phyloP scores from a whole-genome alignment of 2,113 vertebrate genomes.

The Menidia beryllina region DNA sequence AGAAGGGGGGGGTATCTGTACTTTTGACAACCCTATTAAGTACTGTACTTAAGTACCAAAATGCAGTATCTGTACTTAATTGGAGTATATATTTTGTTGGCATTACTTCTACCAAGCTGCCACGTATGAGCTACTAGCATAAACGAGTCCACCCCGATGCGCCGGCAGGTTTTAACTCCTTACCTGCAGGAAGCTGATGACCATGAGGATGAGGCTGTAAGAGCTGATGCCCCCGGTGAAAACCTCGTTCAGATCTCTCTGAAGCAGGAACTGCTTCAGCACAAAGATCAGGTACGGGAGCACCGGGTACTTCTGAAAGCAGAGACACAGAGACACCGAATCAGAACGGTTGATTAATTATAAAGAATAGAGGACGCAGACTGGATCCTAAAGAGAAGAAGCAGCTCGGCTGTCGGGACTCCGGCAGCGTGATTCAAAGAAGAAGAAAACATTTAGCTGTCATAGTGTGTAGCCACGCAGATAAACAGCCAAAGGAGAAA shows the following conservation, averaged over 20 bases:
- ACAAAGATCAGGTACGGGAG: slow-evolving; percentile 88
- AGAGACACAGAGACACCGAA: slow-evolving; percentile 6
- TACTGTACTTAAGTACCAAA: too few species aligned
- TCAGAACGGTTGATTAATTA: not conserved
- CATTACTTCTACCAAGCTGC: not conserved
- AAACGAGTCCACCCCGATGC: not conserved
- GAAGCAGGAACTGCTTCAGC: slow-evolving; percentile 87
- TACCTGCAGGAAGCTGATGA: slow-evolving; percentile 88
- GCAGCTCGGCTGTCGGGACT: not conserved
- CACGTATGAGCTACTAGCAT: not conserved
- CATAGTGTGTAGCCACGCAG: not conserved
- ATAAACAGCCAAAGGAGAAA: not conserved
- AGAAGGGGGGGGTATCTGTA: too few species aligned
- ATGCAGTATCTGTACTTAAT: too few species aligned
- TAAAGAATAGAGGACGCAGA: not conserved
- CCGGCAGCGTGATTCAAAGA: not conserved
- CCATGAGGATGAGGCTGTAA: slow-evolving; percentile 88
- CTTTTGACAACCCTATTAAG: too few species aligned
- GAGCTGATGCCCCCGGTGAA: slow-evolving; percentile 88
- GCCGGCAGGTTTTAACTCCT: too few species aligned
- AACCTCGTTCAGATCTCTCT: slow-evolving; percentile 87
- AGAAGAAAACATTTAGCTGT: not conserved
- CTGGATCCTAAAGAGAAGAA: not conserved
- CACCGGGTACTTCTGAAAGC: slow-evolving; percentile 82
- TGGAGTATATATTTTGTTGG: too few species aligned